phyloP scores from a whole-genome alignment of 2,113 vertebrate genomes.

The Ifrita kowaldi region DNA sequence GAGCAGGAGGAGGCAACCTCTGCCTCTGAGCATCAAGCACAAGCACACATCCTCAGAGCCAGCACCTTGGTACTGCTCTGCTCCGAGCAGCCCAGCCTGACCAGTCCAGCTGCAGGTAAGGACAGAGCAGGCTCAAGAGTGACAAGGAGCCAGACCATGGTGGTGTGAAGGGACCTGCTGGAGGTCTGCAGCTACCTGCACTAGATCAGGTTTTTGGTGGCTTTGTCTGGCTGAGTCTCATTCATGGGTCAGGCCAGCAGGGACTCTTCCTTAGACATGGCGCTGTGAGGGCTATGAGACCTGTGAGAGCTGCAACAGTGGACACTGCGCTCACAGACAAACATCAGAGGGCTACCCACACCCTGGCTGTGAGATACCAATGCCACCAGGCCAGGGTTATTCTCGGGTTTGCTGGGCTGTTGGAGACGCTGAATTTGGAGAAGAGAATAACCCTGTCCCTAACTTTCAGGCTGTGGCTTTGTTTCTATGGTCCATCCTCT shows the following conservation, averaged over 20 bases:
- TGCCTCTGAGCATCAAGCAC: conserved; percentile 55
- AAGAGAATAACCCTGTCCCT: not conserved
- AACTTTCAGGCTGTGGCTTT: not conserved
- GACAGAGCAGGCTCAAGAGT: not conserved
- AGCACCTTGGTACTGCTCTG: conserved; percentile 45
- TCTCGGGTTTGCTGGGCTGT: not conserved
- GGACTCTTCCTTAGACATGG: not conserved
- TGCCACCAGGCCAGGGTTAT: not conserved
- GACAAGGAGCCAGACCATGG: not conserved
- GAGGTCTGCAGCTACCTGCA: not conserved
- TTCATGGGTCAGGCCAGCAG: fast-evolving
- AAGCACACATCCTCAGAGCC: conserved; percentile 69
- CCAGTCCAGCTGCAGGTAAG: conserved; percentile 19
- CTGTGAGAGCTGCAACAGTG: not conserved
- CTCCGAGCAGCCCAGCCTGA: conserved; percentile 47
- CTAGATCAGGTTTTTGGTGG: not conserved
- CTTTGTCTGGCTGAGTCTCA: not conserved
- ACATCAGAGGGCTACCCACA: fast-evolving
- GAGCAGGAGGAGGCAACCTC: not conserved
- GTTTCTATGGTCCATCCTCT: not conserved
- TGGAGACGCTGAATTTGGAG: not conserved
- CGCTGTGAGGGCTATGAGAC: not conserved
- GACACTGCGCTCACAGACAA: not conserved
- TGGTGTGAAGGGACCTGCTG: not conserved
- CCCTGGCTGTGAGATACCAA: not conserved